Conservation (phyloP, 2,888 invertebrate species). For the Lasiommata megera region DNA sequence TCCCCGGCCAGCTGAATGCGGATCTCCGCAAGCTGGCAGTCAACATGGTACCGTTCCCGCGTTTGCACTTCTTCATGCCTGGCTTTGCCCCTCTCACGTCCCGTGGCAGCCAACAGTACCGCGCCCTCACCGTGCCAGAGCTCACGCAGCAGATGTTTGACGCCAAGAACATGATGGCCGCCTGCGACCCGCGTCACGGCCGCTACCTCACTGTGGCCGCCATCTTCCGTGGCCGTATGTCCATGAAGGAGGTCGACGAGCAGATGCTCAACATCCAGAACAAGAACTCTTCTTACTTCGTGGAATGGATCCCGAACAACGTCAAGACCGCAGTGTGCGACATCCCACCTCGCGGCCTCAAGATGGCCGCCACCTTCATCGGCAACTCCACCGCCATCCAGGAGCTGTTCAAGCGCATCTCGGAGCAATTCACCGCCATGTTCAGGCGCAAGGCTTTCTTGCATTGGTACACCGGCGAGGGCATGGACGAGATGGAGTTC, state of each 20-base stretch:
- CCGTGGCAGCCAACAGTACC: constrained; percentile 93
- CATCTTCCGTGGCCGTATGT: constrained; percentile 95
- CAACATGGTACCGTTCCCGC: constrained; percentile 99
- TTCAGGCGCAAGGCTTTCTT: constrained; percentile 97
- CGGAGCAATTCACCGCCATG: constrained; percentile 96
- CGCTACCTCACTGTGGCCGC: constrained; percentile 95
- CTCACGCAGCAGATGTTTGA: constrained; percentile 96
- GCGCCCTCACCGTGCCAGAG: constrained; percentile 94
- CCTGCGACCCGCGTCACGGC: constrained; percentile 95
- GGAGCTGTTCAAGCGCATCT: constrained; percentile 94
- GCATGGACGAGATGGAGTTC: constrained; percentile 96
- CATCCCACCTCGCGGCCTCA: constrained; percentile 94
- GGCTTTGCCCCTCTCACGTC: constrained; percentile 93
- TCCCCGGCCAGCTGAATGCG: constrained; percentile 85
- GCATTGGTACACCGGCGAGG: constrained; percentile 97
- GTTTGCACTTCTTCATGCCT: constrained; percentile 97
- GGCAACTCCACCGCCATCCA: constrained; percentile 96
- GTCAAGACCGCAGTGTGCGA: constrained; percentile 97
- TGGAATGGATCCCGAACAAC: constrained; percentile 93
- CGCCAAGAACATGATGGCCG: constrained; percentile 98
- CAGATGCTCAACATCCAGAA: constrained; percentile 93
- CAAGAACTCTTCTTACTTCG: constrained; percentile 86
- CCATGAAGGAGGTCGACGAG: constrained; percentile 95
- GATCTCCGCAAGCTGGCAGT: constrained; percentile 92
- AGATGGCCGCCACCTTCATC: constrained; percentile 97